Percentiles rank a stretch among this genome's conserved stretches.
phyloP scores from a whole-genome alignment of 2,113 vertebrate genomes.

The Corvus hawaiiensis region DNA sequence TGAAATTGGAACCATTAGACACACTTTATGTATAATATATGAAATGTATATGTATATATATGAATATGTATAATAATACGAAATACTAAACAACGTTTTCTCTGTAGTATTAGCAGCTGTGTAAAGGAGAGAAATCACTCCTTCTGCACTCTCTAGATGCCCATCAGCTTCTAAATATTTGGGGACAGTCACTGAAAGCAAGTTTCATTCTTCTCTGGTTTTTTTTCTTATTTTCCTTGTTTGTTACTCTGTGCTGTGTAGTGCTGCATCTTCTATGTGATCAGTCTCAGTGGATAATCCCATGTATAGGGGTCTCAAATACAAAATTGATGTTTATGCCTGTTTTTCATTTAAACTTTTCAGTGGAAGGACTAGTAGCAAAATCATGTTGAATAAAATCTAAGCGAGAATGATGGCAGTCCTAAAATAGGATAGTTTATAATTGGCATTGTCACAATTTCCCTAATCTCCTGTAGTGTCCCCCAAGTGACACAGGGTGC shows the following conservation, averaged over 20 bases:
- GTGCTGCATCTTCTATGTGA: neutral
- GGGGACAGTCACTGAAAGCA: neutral
- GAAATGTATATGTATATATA: too few relatives aligned
- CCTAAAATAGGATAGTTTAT: neutral
- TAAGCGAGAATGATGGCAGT: neutral
- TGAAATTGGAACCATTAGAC: constrained; percentile 39
- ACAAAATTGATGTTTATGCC: neutral
- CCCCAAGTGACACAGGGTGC: neutral
- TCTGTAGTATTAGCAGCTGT: constrained; percentile 54
- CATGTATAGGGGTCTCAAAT: neutral
- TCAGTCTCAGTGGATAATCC: neutral
- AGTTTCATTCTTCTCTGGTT: neutral
- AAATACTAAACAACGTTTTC: constrained; percentile 44
- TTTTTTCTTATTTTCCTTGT: neutral
- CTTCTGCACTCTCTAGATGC: constrained; percentile 46
- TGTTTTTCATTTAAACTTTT: neutral
- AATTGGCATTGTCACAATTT: neutral
- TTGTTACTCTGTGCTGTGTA: neutral
- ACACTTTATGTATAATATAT: constrained; percentile 21
- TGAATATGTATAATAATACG: neutral
- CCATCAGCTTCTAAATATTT: constrained; percentile 54
- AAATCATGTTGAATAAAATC: neutral
- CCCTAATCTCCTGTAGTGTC: neutral
- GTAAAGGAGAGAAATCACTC: constrained; percentile 48
- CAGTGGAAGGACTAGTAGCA: neutral